Evolutionary conservation across 2,113 vertebrate genomes (phyloP), one percentile per base, ranked within the genome.

Genomic region (Tor tambroides): DNA sequence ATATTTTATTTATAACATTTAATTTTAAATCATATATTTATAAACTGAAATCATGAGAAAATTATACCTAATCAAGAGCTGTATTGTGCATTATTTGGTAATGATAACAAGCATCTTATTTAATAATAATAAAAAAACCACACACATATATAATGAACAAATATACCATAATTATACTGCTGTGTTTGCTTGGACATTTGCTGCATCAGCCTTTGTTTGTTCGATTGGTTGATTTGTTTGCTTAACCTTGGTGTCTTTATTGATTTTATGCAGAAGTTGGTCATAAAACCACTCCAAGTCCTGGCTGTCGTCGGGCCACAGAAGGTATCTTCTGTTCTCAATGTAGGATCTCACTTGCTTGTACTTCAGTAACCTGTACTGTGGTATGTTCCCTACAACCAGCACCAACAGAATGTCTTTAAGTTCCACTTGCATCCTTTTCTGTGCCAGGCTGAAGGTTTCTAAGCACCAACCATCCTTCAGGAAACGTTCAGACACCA

Each of bases 381-480:
- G 95, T 26, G 96, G 93, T 89, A 99, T 94, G 51, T 95, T 95
- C 1, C 96, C 98, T 0, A 96, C 95, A 35, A 98, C 94, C 43
- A 99, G 89, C 95, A 99, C 82, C 4, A 98, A 91, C 65, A 98
- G 94, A 35, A 94, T 41, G 0, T 96, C 91, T 0, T 82, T 94
- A 26, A 97, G 89, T 41, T 97, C 95, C 17, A 92, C 92, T 1
- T 96, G 90, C 86, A 95, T 95, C 82, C 94, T 93, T 54, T 93
- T 93, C 90, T 96, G 96, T 23, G 97, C 95, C 0, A 96, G 91
- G 80, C 93, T 93, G 88, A 98, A 98, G 30, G 96, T 96, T 92
- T 98, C 96, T 14, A 99, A 91, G 77, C 97, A 99, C 97, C 98
- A 98, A 0, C 96, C 96, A 0, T 98, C 97, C 80, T 94, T 95